Base-by-base conservation (phyloP, 1,140 invertebrate species). In the Drosophila hydei region DNA sequence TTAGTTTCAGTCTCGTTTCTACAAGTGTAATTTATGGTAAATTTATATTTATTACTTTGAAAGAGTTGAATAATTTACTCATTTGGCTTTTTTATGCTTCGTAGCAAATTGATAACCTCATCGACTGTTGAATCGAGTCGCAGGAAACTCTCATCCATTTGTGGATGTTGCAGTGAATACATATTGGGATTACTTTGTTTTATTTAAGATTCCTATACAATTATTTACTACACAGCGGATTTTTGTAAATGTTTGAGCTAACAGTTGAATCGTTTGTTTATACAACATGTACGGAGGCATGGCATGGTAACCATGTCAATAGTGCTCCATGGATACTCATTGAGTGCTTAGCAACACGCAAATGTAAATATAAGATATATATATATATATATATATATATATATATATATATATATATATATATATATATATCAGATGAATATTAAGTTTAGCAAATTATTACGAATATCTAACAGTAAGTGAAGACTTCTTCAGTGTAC, bases 101-200 rank as follows among this genome's bases (percentile, higher is more conserved):
- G 91, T 75, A 79, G 72, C 47, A 79, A 90, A 47, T 47, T 90
- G 60, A 87, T 77, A 4, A 91, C 89, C 59, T 91, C 85, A 27
- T 91, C 77, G 4, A 91, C 87, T 55, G 79, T 81, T 23, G 84
- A 91, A 45, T 90, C 69, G 1, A 85, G 70, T 6, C 72, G 45
- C 4, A 89, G 38, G 45, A 91, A 91, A 38, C 78, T 69, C 48
- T 91, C 90, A 69, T 87, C 77, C 7, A 62, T 72, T 70, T 87
- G 74, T 3, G 81, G 83, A 64, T 87, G 81, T 42, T 81, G 59
- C 27, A 88, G n/a, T 9, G 78, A 87, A 56, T 68, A 87, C 81
- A 85, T 85, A 9, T 47, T 54, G 19, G n/a, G 43, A 36, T 43
- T 27, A 36, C 33, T 27, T 42, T 40, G 1, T 2, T 40, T 19